phyloP scores from a whole-genome alignment of 2,113 vertebrate genomes.

The Pavo muticus region DNA sequence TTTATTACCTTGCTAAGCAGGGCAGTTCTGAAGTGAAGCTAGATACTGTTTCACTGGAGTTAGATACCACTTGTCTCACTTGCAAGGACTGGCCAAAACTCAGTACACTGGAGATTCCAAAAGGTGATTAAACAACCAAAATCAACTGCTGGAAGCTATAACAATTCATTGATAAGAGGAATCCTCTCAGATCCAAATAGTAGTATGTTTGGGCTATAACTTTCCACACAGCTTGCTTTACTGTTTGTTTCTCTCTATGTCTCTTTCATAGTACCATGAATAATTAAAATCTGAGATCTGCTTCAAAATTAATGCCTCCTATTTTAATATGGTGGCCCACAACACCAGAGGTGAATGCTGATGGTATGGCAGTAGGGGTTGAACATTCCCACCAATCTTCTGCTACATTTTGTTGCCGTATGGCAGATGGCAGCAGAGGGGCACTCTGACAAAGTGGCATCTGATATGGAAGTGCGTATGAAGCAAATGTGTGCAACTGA shows the following conservation, averaged over 20 bases:
- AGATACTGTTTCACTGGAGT: background rate
- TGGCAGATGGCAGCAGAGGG: too few species aligned
- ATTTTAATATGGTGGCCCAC: too few species aligned
- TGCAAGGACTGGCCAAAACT: background rate
- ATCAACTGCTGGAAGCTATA: background rate
- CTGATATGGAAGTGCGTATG: too few species aligned
- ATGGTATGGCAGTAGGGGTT: too few species aligned
- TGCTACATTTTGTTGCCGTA: too few species aligned
- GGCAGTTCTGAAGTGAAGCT: background rate
- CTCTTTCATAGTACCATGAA: background rate
- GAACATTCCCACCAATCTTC: too few species aligned
- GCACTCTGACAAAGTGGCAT: too few species aligned
- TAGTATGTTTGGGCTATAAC: background rate
- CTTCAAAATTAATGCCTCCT: too few species aligned
- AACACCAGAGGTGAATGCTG: too few species aligned
- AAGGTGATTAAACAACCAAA: background rate
- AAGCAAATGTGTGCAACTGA: too few species aligned
- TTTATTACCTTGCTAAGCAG: background rate
- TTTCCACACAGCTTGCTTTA: background rate
- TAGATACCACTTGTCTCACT: background rate
- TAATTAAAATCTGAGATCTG: background rate
- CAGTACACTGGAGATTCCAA: background rate
- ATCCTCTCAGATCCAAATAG: background rate
- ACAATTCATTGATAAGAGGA: rapidly evolving
- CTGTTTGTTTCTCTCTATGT: background rate